Conservation (phyloP, 2,797 vertebrate genomes). For the Lateolabrax maculatus region DNA sequence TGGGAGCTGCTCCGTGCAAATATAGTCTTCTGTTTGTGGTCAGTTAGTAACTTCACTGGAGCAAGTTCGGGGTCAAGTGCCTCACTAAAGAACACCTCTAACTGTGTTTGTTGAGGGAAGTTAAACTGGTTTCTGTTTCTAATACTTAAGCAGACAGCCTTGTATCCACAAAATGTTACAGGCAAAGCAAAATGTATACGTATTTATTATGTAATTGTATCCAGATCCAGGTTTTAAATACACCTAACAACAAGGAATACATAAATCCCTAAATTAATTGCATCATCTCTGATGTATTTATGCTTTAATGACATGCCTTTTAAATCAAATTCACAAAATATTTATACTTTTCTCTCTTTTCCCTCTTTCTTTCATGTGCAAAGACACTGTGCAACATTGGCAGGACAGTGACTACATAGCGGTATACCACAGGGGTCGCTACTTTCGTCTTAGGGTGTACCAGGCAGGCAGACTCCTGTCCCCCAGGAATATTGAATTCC, state of each 20-base stretch:
- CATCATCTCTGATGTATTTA: not conserved
- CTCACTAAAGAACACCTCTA: not conserved
- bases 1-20: not conserved
- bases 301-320: not conserved
- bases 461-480: conserved; percentile 87
- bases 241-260: not conserved
- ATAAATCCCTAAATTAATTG: not conserved
- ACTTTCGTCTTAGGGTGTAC: conserved; percentile 89
- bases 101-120: not conserved
- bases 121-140: not conserved
- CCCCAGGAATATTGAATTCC: conserved; percentile 90
- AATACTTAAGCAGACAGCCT: not conserved
- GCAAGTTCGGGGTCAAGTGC: not conserved
- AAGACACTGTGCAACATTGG: conserved; percentile 89
- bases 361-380: not conserved
- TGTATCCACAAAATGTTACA: not conserved
- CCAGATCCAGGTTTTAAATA: not conserved
- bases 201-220: not conserved
- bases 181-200: not conserved
- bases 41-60: not conserved
- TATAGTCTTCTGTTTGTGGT: not conserved
- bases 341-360: not conserved
- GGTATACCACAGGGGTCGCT: conserved; percentile 91
- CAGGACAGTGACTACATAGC: conserved; percentile 90
- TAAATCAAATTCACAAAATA: not conserved